phyloP scores from a whole-genome alignment of 2,113 vertebrate genomes.

The Lagopus leucura region DNA sequence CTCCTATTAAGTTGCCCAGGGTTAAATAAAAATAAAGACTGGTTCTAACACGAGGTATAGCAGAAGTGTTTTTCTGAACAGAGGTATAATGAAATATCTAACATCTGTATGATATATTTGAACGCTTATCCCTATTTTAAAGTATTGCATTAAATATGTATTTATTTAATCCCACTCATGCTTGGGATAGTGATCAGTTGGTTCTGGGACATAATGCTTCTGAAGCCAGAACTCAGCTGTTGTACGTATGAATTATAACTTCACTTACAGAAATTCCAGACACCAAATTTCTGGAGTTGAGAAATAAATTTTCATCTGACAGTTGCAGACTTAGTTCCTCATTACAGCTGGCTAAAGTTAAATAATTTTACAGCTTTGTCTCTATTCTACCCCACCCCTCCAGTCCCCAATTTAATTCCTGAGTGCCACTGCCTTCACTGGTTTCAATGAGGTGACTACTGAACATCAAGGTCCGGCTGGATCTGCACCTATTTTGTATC shows the following conservation, averaged over 20 bases:
- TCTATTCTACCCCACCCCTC: not conserved
- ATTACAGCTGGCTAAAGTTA: not conserved
- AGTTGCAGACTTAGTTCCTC: not conserved
- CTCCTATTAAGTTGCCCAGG: not conserved
- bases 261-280: not conserved
- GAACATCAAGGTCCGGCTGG: not conserved
- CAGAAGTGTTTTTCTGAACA: not conserved
- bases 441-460: not conserved
- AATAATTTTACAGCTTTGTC: not conserved
- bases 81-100: not conserved
- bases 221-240: not conserved
- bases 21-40: not conserved
- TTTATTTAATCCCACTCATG: not conserved
- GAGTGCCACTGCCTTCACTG: not conserved
- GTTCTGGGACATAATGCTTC: not conserved
- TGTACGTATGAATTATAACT: not conserved
- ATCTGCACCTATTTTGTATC: not conserved
- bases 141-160: not conserved
- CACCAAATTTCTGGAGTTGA: not conserved
- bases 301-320: not conserved
- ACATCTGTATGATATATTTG: not conserved
- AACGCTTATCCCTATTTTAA: not conserved
- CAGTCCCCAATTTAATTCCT: not conserved
- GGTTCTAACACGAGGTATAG: not conserved
- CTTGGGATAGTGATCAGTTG: rapidly evolving